Evolutionary conservation across 92 coral and sea anemone species (phyloP).

Genomic region (Muricea muricata): DNA sequence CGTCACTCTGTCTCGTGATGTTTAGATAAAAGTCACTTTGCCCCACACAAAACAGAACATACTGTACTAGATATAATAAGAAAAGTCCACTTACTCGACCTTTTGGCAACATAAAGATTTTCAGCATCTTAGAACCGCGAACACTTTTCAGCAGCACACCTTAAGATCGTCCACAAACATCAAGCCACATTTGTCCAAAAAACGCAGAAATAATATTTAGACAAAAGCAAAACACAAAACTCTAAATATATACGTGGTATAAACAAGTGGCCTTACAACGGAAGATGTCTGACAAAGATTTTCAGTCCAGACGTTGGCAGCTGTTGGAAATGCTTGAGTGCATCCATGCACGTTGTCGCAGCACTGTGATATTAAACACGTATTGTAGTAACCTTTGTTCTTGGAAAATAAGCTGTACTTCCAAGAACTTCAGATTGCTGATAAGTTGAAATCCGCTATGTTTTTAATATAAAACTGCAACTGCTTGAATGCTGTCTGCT

Average conservation of each 20-base stretch:
- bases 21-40: not conserved
- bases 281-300: conserved; percentile 16
- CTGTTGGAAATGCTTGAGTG: not conserved
- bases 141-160: not conserved
- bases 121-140: not conserved
- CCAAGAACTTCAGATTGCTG: not conserved
- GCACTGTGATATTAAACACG: not conserved
- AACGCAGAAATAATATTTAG: not conserved
- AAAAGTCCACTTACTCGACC: not conserved
- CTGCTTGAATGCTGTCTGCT: too few species aligned
- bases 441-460: not conserved
- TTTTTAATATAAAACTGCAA: too few species aligned
- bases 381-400: not conserved
- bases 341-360: not conserved
- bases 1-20: conserved; percentile 18
- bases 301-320: not conserved
- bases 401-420: not conserved
- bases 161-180: not conserved
- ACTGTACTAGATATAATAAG: not conserved
- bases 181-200: not conserved
- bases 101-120: not conserved
- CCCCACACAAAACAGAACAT: not conserved
- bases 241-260: not conserved
- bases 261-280: conserved; percentile 17
- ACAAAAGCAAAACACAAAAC: conserved; percentile 7